Base-by-base conservation (phyloP, 1,140 invertebrate species). In the Propsilocerus akamusi region DNA sequence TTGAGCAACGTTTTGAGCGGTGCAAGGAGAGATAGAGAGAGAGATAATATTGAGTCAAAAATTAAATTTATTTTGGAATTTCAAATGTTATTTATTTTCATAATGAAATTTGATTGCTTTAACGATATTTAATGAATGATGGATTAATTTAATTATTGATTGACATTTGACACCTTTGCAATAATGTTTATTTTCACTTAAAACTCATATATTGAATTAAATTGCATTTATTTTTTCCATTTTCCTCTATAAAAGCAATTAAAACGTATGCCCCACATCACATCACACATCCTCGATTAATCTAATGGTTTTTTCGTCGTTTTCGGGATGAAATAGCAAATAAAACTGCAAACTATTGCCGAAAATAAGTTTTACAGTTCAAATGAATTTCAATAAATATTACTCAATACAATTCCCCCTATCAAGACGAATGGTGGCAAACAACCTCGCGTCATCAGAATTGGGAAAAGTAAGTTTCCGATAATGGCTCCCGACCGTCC, bases 391-490 rank as follows among this genome's bases (percentile, higher is more conserved):
- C 14, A 5, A 20, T 6, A 20, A 20, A 20, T 48, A 60, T 52
- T 56, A 64, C 62, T 49, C 25, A 64, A 26, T 25, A 62, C 53
- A 12, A 61, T 59, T 2, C 52, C 47, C 5, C 54, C 56, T 24
- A 64, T 58, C 62, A 64, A 61, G 25, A 62, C 20, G 25, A 64
- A 64, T 5, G 62, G 62, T 30, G 62, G 62, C 48, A 64, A 46
- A 24, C 62, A 64, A 1, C 62, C 62, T 4, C 59, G 58, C 34
- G 62, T 53, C 12, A 64, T 49, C 23, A 64, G 56, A 8, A 60
- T 48, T 0, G 62, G 62, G 26, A 64, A 64, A 2, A 64, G 53
- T 6, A 64, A 28, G 49, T 64, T 64, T 5, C 62, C 62, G 1
- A 62, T 59, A 10, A 64, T 41, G 0, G 62, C 62, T 5, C 62